Conservation (phyloP, 2,888 invertebrate species). For the Eulithis prunata region DNA sequence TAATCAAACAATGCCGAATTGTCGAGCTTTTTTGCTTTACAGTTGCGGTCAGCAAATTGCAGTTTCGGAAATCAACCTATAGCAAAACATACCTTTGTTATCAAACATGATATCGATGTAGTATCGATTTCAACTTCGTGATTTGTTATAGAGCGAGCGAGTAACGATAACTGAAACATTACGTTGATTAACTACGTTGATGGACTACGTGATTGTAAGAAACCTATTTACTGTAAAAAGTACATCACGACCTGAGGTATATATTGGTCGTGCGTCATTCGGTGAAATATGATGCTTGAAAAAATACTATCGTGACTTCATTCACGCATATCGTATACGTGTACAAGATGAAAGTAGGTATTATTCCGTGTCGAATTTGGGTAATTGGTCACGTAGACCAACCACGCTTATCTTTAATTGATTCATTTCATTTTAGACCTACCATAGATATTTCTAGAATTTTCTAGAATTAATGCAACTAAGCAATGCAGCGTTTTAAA, state of each 20-base stretch:
- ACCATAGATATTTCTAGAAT: too few relatives aligned
- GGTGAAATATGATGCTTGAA: slow-evolving; percentile 16
- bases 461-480: too few relatives aligned
- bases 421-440: background rate
- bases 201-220: slow-evolving; percentile 24
- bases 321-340: slow-evolving; percentile 9
- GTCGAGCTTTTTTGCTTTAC: background rate
- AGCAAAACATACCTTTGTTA: slow-evolving; percentile 28
- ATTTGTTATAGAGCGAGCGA: slow-evolving; percentile 35
- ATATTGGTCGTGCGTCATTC: slow-evolving; percentile 17
- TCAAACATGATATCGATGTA: slow-evolving; percentile 20
- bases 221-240: slow-evolving; percentile 24
- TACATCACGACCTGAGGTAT: slow-evolving; percentile 18
- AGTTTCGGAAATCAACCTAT: slow-evolving; percentile 14
- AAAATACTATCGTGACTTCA: slow-evolving; percentile 21
- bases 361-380: slow-evolving; percentile 2
- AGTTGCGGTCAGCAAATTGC: slow-evolving; percentile 17
- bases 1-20: background rate
- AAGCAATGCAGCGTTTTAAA: too few relatives aligned
- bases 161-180: slow-evolving; percentile 18
- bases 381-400: background rate
- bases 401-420: background rate
- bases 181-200: slow-evolving; percentile 34
- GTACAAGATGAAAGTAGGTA: background rate
- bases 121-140: slow-evolving; percentile 39